Base-by-base conservation (phyloP, 2,797 vertebrate species). In the Tokudaia muenninki region DNA sequence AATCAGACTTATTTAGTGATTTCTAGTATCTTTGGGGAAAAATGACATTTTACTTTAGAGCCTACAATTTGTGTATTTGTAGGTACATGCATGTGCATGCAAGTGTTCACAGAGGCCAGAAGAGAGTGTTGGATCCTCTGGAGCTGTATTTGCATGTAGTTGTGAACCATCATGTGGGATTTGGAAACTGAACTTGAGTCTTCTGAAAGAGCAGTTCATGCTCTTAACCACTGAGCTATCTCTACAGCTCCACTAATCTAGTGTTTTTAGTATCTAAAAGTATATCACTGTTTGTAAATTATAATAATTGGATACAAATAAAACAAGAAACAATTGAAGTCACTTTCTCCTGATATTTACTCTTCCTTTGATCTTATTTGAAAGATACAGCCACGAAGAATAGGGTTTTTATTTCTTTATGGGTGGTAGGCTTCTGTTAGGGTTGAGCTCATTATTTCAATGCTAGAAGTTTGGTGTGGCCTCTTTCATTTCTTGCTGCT, bases 181-280 rank as follows among this genome's bases (percentile, higher is more conserved):
- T 16, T 74, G 67, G n/a, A 26, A 41, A 74, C 10, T 21, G 6
- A 1, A 55, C 10, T 72, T 37, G n/a, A 29, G 34, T 74, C 31
- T 67, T 87, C n/a, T 74, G 52, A 26, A 87, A 57, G 67, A 87
- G 50, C 2, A 13, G n/a, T 41, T 52, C 44, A 86, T 63, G 19
- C 11, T 55, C 50, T 80, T 80, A n/a, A n/a, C 50, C 78, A 80
- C 31, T 57, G 83, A n/a, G 44, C 31, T n/a, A 50, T 24, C 44
- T 67, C n/a, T 31, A 24, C 14, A 31, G 24, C 67, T 86, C 47
- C 7, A 10, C 52, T 55, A 29, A 59, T 75, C n/a, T 21, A 14
- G 37, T 29, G 79, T 84, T 95, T 91, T 90, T 75, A 94, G 75
- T 82, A 81, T 52, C 50, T 67, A 24, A 57, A 97, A 90, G 37